These are phyloP conservation scores for Dryocosmus kuriphilus DNA, from an alignment of 2,888 invertebrate genomes.

Conservation along the genomic window DNA sequence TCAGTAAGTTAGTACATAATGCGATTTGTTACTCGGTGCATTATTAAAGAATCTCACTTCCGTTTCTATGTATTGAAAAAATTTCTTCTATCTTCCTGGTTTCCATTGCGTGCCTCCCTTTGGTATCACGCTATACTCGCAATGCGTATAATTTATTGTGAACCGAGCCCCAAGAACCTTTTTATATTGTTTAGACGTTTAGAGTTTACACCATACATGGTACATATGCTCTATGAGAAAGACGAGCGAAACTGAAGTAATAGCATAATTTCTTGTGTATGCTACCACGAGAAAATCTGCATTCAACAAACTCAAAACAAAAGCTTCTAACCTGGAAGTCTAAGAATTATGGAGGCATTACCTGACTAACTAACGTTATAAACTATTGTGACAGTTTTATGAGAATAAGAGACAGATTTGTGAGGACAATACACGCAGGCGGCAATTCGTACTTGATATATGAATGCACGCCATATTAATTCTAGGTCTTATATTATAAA, in stretches of 20 bases:
- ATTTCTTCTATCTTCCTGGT: slow-evolving; percentile 33
- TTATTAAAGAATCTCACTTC: slow-evolving; percentile 15
- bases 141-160: slow-evolving; percentile 29
- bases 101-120: slow-evolving; percentile 9
- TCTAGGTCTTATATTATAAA: slow-evolving; percentile 18
- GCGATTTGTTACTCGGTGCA: slow-evolving; percentile 8
- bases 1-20: background rate
- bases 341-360: slow-evolving; percentile 6
- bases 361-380: slow-evolving; percentile 33
- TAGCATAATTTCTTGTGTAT: background rate
- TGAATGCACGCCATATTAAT: slow-evolving; percentile 19
- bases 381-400: slow-evolving; percentile 41
- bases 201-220: too few species aligned
- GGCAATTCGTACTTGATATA: slow-evolving; percentile 30
- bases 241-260: background rate
- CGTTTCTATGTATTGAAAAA: slow-evolving; percentile 1
- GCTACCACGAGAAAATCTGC: background rate
- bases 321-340: slow-evolving; percentile 8
- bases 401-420: slow-evolving; percentile 37
- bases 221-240: background rate
- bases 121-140: background rate
- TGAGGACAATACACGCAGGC: slow-evolving; percentile 32
- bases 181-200: too few species aligned
- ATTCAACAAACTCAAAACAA: slow-evolving; percentile 6
- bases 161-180: slow-evolving; percentile 8